These are phyloP conservation scores for Telmatochromis sp. DNA, from an alignment of 2,113 vertebrate species.

Conservation along the genomic window DNA sequence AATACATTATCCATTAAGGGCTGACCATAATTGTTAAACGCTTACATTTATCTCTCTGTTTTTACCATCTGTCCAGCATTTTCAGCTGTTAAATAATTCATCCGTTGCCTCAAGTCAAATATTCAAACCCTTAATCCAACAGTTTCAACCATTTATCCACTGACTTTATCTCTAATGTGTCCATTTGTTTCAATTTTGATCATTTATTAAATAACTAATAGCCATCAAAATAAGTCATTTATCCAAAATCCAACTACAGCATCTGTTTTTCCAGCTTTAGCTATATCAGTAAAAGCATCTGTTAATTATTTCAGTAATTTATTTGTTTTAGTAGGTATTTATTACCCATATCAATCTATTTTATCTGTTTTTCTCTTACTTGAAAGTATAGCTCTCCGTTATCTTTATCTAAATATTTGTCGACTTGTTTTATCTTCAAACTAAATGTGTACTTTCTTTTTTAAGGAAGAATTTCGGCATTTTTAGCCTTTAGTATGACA, in stretches of 20 bases:
- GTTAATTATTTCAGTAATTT: not conserved
- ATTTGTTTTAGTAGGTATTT: not conserved
- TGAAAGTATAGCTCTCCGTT: not conserved
- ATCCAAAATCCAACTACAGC: not conserved
- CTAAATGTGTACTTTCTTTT: not conserved
- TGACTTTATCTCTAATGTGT: not conserved
- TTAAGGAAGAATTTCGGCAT: accelerated
- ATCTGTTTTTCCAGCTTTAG: not conserved
- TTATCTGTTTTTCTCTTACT: not conserved
- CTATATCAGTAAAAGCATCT: not conserved
- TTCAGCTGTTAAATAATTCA: not conserved
- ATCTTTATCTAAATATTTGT: not conserved
- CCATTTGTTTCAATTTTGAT: not conserved
- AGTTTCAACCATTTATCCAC: not conserved
- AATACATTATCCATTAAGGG: not conserved
- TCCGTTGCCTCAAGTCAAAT: not conserved
- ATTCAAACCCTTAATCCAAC: not conserved
- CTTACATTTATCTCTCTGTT: not conserved
- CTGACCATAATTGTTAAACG: not conserved
- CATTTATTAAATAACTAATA: not conserved
- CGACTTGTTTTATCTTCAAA: not conserved
- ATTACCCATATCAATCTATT: not conserved
- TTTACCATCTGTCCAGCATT: not conserved
- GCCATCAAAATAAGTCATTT: not conserved
- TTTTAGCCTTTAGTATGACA: not conserved